These are phyloP conservation scores for Tetramorium simillimum DNA, from an alignment of 1,140 invertebrate genomes.

Conservation along the genomic window DNA sequence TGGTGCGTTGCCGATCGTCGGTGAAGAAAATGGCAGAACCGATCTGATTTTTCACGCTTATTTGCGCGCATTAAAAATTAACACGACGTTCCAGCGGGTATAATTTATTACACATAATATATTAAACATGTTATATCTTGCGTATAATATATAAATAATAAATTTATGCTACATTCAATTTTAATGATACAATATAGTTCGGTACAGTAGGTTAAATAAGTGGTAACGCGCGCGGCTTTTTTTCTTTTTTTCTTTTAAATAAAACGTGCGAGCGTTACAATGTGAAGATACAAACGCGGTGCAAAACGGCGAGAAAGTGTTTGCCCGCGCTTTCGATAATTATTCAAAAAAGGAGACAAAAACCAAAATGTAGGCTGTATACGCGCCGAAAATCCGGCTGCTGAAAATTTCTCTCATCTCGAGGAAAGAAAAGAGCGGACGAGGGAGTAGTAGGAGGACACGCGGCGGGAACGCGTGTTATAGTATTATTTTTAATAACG, in stretches of 20 bases:
- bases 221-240: background rate
- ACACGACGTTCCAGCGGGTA: background rate
- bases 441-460: slow-evolving; percentile 26
- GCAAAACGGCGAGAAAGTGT: slow-evolving; percentile 58
- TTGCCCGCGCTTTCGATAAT: slow-evolving; percentile 18
- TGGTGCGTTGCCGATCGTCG: background rate
- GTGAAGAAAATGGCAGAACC: background rate
- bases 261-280: background rate
- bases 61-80: slow-evolving; percentile 25
- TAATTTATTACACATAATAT: background rate
- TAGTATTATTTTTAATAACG: slow-evolving; percentile 74
- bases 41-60: background rate
- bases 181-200: background rate
- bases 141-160: slow-evolving; percentile 11
- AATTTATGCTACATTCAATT: background rate
- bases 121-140: background rate
- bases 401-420: slow-evolving; percentile 60
- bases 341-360: slow-evolving; percentile 44
- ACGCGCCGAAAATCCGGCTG: slow-evolving; percentile 60
- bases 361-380: slow-evolving; percentile 47
- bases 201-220: background rate
- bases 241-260: background rate
- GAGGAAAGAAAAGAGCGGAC: slow-evolving; percentile 38
- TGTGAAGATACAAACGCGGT: background rate
- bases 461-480: slow-evolving; percentile 56